These are phyloP conservation scores for Salticus scenicus DNA, from an alignment of 2,888 invertebrate genomes.

Conservation along the genomic window DNA sequence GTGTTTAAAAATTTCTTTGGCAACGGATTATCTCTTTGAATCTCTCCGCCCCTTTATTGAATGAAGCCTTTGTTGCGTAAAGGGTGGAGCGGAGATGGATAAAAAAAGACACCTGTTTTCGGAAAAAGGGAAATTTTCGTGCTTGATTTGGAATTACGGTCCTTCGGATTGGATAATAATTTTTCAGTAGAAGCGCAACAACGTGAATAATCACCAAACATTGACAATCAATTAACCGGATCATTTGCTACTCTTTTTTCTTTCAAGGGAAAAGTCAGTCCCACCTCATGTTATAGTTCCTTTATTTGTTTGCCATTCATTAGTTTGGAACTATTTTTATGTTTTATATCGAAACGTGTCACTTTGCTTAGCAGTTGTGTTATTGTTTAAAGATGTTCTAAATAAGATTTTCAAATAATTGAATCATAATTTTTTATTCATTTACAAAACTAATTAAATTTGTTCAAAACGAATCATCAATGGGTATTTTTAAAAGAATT, in stretches of 20 bases:
- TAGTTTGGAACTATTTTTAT: too few relatives aligned
- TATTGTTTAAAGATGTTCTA: too few relatives aligned
- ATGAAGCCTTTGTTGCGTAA: not conserved
- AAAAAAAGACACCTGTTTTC: constrained; percentile 1
- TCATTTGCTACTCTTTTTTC: constrained; percentile 3
- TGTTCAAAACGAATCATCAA: too few relatives aligned
- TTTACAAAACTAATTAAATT: too few relatives aligned
- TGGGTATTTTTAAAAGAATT: too few relatives aligned
- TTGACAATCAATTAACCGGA: constrained; percentile 1
- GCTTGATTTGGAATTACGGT: not conserved
- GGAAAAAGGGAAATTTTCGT: not conserved
- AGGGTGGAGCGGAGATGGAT: too few relatives aligned
- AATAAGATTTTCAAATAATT: too few relatives aligned
- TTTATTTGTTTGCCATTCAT: too few relatives aligned
- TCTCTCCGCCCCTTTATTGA: not conserved
- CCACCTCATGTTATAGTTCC: not conserved
- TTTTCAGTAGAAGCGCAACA: not conserved
- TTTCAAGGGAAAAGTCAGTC: not conserved
- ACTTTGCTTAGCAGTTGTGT: too few relatives aligned
- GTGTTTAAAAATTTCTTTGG: too few relatives aligned
- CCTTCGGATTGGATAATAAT: not conserved
- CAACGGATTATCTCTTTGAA: not conserved
- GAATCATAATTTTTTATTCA: too few relatives aligned
- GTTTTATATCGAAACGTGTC: too few relatives aligned
- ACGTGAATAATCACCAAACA: constrained; percentile 11